These are phyloP conservation scores for Lithosia quadra DNA, from an alignment of 2,888 invertebrate species.

Conservation along the genomic window DNA sequence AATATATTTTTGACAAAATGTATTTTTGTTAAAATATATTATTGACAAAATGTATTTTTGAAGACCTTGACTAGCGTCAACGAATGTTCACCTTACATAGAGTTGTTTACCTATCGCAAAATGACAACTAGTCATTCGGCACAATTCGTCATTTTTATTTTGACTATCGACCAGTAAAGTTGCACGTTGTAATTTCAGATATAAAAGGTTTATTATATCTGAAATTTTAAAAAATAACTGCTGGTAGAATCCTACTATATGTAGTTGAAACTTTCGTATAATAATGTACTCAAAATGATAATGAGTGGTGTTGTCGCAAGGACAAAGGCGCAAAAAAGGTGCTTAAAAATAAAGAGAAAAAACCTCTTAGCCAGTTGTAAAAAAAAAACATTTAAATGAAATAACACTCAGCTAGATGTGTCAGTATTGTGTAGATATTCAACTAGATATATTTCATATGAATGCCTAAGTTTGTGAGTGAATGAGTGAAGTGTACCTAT, in stretches of 20 bases:
- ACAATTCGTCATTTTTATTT: too few species aligned
- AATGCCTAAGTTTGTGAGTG: neutral
- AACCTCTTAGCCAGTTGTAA: neutral
- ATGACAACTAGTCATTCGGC: too few species aligned
- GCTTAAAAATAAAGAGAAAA: neutral
- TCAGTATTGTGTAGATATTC: neutral
- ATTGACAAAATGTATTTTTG: too few species aligned
- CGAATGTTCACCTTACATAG: too few species aligned
- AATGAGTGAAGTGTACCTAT: neutral
- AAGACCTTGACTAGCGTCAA: too few species aligned
- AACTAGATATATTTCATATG: neutral
- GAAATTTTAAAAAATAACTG: neutral
- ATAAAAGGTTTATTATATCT: too few species aligned
- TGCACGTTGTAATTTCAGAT: too few species aligned
- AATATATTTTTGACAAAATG: too few species aligned
- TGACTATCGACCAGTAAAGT: too few species aligned
- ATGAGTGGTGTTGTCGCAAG: constrained; percentile 2
- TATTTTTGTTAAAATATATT: too few species aligned
- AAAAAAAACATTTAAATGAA: neutral
- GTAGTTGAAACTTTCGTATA: neutral
- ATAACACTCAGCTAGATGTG: neutral
- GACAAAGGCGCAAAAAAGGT: neutral
- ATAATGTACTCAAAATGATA: neutral
- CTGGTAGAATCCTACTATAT: neutral
- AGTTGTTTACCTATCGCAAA: too few species aligned